phyloP scores from a whole-genome alignment of 1,140 invertebrate species.

The Chironomus striatipennis region DNA sequence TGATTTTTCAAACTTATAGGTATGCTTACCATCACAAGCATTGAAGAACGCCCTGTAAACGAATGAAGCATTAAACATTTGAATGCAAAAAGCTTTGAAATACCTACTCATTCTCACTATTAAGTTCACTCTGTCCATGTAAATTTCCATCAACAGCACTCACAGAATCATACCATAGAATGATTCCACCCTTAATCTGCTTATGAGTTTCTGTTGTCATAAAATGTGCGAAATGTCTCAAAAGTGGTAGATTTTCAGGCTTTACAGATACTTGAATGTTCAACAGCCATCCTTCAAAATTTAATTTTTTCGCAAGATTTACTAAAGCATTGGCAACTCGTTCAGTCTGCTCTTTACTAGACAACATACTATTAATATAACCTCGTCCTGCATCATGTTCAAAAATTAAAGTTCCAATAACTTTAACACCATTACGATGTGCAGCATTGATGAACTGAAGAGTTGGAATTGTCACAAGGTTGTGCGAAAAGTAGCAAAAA shows the following conservation, averaged over 20 bases:
- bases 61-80: slow-evolving; percentile 42
- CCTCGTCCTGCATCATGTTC: slow-evolving; percentile 63
- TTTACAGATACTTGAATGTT: slow-evolving; percentile 86
- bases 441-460: slow-evolving; percentile 86
- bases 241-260: slow-evolving; percentile 39
- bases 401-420: slow-evolving; percentile 88
- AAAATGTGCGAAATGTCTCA: slow-evolving; percentile 56
- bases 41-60: slow-evolving; percentile 63
- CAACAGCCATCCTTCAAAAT: slow-evolving; percentile 92
- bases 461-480: slow-evolving; percentile 91
- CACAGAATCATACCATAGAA: slow-evolving; percentile 96
- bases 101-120: slow-evolving; percentile 66
- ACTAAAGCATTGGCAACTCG: slow-evolving; percentile 60
- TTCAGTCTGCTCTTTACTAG: slow-evolving; percentile 44
- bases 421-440: slow-evolving; percentile 81
- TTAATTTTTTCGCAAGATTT: slow-evolving; percentile 59
- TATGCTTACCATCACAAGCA: slow-evolving; percentile 61
- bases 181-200: slow-evolving; percentile 48
- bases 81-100: not conserved
- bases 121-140: slow-evolving; percentile 88
- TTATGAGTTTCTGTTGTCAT: slow-evolving; percentile 56
- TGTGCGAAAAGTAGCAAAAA: slow-evolving; percentile 95
- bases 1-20: not conserved
- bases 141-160: slow-evolving; percentile 63
- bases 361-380: slow-evolving; percentile 62